Base-by-base conservation (phyloP, 2,888 invertebrate species). In the Periphyllus acericola region DNA sequence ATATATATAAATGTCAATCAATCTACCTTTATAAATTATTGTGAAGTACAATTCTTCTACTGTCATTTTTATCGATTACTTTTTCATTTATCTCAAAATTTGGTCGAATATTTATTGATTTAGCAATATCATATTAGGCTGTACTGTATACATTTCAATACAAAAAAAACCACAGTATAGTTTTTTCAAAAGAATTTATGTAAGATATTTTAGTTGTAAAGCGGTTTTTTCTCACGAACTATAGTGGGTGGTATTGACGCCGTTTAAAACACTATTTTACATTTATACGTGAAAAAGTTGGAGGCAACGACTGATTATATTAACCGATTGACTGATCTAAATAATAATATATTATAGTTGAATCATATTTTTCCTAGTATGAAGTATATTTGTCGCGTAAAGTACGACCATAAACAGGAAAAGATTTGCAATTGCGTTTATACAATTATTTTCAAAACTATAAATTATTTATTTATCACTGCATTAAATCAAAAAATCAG, bases 361-460 rank as follows among this genome's bases (percentile, higher is more conserved):
- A 6, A 21, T 55, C 25, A 55, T 34, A 52, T 55, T 32, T 79
- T 0, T 34, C 55, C 11, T 79, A 60, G 25, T 60, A 60, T 6
- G 6, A 60, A 60, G 60, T 25, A 25, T 60, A 34, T 55, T 79
- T 29, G 52, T 34, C 52, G 29, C 29, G 68, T 68, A 68, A 68
- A 29, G 29, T 68, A 79, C 55, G 55, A 79, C 46, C 19, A 11
- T 52, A 52, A 21, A 34, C 52, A 55, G 25, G 14, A 60, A 55
- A 25, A 55, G 32, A 79, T 79, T 79, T 60, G 21, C 21, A 25
- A 79, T 79, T 34, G 25, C 79, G 34, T 34, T 79, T 76, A 55
- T 79, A 79, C 25, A 34, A 79, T 79, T 79, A 79, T 79, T n/a
- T 55, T 79, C 17, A 52, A 34, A 78, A 55, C 55, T 68, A 78